Evolutionary conservation across 2,888 invertebrate genomes (phyloP).

Genomic region (Lagria hirta): DNA sequence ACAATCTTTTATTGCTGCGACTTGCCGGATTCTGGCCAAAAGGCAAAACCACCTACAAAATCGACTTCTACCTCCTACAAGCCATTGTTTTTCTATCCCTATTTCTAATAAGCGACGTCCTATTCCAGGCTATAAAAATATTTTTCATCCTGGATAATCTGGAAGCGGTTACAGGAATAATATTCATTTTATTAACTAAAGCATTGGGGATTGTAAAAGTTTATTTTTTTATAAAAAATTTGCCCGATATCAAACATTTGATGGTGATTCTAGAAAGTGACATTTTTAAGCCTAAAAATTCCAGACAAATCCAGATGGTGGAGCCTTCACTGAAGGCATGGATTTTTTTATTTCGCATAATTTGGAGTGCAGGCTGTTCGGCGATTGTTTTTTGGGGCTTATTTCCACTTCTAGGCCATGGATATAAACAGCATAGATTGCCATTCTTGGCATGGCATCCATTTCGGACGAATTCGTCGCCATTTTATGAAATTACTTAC

Average conservation of each 20-base stretch:
- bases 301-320: slow-evolving; percentile 12
- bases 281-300: slow-evolving; percentile 27
- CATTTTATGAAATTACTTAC: slow-evolving; percentile 11
- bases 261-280: slow-evolving; percentile 13
- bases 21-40: slow-evolving; percentile 5
- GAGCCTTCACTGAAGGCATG: slow-evolving; percentile 16
- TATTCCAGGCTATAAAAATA: slow-evolving; percentile 2
- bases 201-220: slow-evolving; percentile 3
- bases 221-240: slow-evolving; percentile 5
- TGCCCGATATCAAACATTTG: slow-evolving; percentile 4
- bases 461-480: slow-evolving; percentile 2
- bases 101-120: neutral
- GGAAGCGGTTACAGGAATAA: neutral
- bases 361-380: slow-evolving; percentile 10
- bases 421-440: slow-evolving; percentile 2
- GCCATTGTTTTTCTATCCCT: neutral
- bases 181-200: slow-evolving; percentile 1
- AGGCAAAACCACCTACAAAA: slow-evolving; percentile 3
- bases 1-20: neutral
- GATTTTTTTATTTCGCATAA: no score
- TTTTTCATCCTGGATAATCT: slow-evolving; percentile 10
- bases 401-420: slow-evolving; percentile 24
- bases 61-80: slow-evolving; percentile 3
- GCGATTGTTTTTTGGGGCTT: slow-evolving; percentile 11
- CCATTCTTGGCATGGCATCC: slow-evolving; percentile 14